Base-by-base conservation (phyloP, 2,113 vertebrate species). In the Catagonus wagneri region DNA sequence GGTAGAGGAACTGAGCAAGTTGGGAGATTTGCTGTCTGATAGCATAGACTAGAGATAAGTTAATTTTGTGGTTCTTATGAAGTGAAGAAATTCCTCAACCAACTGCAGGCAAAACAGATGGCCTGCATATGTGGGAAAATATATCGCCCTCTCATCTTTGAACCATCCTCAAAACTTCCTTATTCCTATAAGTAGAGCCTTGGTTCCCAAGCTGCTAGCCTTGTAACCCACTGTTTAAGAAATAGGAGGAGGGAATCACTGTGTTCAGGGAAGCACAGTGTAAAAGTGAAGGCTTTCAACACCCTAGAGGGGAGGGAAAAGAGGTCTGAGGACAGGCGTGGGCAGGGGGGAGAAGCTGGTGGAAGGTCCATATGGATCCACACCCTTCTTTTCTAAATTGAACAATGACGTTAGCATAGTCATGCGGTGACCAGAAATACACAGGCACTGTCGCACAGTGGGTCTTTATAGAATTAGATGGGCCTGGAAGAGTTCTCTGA, bases 1-100 rank as follows among this genome's bases (percentile, higher is more conserved):
- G 25, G 52, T 15, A 52, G 54, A 85, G 66, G 39, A 89, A 34
- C 23, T 13, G 8, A 39, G 50, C 11, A 54, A 25, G 60, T 63
- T 34, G 13, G 19, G 58, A 83, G 20, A 58, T 50, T 76, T 83
- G 65, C 44, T 76, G 81, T 76, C 65, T 56, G 60, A 56, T 5
- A 36, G 76, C 27, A 36, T 61, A 66, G 66, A 84, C 32, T 17
- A n/a, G 68, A 87, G 34, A 86, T 44, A 69, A 87, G 56, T 83
- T 34, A 58, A 58, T 72, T 84, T 72, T 71, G 34, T 86, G 89
- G 36, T 86, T 83, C 74, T 93, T 54, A 50, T 16, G 86, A 89
- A 76, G 52, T 39, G 29, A 63, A 56, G 52, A 83, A 86, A 71
- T 72, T 66, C n/a, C 23, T 20, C 68, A 72, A 23, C 23, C 19